Evolutionary conservation across 2,113 vertebrate species (phyloP), one percentile per base, ranked within the genome.

Genomic region (Desmodus rotundus): DNA sequence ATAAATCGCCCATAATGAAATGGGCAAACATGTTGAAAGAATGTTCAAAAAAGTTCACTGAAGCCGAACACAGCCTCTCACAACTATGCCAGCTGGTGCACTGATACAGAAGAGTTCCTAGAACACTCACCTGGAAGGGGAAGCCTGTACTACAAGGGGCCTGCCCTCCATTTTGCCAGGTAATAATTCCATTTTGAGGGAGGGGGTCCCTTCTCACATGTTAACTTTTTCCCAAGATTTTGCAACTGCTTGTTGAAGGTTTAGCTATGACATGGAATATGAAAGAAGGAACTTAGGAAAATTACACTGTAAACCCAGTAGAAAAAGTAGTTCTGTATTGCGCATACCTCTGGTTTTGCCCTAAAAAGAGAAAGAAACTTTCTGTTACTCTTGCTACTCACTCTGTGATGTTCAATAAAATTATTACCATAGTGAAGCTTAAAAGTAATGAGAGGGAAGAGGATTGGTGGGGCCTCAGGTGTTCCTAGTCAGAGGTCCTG

Each of bases 401-500:
- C n/a, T 92, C 73, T 83, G 17, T 72, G 92, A 52, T 89, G 56
- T 89, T 95, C 36, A n/a, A 17, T 95, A 84, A 89, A 94, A 94
- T 96, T 77, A 89, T 93, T 95, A 87, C 83, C 10, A 24, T 96
- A 81, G 24, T 95, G 78, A 94, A 10, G 85, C 87, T 90, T 93
- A 90, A 92, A 96, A 96, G 61, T 91, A 80, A 89, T 94, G 74
- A 74, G 50, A 86, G 33, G 84, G 70, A 92, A 82, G 88, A 97
- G 93, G 72, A 83, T 87, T 89, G 83, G 87, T 96, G 58, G 95
- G 87, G 65, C 80, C 95, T 94, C 87, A 84, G 22, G 77, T 90
- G 43, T 95, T 97, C 80, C 92, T 76, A 81, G 92, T 95, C 91
- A 89, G 87, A 93, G 92, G 76, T 91, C 86, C 67, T 87, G 36